phyloP scores from a whole-genome alignment of 1,140 invertebrate genomes.

The Archivesica marissinica region DNA sequence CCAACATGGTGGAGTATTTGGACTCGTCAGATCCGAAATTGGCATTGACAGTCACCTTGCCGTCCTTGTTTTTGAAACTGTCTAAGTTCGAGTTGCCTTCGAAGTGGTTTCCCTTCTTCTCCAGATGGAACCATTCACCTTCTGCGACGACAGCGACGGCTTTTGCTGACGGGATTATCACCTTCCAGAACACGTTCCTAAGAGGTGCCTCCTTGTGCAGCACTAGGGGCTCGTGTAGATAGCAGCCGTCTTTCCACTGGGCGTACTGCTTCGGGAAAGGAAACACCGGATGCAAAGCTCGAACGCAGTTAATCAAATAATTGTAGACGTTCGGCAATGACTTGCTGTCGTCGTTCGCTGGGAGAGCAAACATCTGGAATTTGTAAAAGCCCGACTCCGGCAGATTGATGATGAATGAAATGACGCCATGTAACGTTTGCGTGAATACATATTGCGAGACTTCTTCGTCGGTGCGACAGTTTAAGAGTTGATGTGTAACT shows the following conservation, averaged over 20 bases:
- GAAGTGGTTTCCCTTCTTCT: conserved; percentile 78
- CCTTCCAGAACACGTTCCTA: conserved; percentile 73
- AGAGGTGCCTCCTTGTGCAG: conserved; percentile 69
- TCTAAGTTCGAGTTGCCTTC: conserved; percentile 74
- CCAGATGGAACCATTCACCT: conserved; percentile 82
- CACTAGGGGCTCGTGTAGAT: conserved; percentile 79
- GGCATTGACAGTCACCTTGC: conserved; percentile 80
- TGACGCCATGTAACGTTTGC: conserved; percentile 68
- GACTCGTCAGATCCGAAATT: conserved; percentile 81
- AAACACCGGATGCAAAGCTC: conserved; percentile 68
- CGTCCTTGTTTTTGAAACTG: conserved; percentile 69
- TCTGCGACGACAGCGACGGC: conserved; percentile 80
- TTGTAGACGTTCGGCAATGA: conserved; percentile 82
- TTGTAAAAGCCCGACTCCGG: conserved; percentile 80
- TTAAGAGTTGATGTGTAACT: conserved; percentile 77
- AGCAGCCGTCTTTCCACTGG: conserved; percentile 84
- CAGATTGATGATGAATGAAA: conserved; percentile 74
- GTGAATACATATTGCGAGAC: conserved; percentile 76
- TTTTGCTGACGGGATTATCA: conserved; percentile 79
- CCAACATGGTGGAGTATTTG: conserved; percentile 82
- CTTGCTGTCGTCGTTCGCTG: conserved; percentile 78
- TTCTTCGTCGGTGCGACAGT: conserved; percentile 68
- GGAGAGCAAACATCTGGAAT: conserved; percentile 82
- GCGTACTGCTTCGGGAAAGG: conserved; percentile 84
- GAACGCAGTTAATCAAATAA: conserved; percentile 79